Evolutionary conservation across 2,888 invertebrate species (phyloP).

Genomic region (Sturmia bella): DNA sequence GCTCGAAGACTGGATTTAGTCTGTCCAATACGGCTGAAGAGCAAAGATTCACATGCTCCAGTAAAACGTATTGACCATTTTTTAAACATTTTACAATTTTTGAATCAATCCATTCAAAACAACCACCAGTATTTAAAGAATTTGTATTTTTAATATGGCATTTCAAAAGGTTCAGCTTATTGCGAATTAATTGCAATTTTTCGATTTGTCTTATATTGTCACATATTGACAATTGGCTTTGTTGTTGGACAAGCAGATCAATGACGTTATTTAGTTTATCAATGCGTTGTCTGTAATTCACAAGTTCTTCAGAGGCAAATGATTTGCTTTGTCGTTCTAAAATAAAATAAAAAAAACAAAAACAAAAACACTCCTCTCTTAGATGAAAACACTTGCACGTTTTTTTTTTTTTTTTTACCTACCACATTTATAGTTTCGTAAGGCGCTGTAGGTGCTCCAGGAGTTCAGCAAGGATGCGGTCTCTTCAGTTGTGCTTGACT

Average conservation of each 20-base stretch:
- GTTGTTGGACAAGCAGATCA: slow-evolving; percentile 69
- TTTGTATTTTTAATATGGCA: slow-evolving; percentile 82
- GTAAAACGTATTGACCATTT: slow-evolving; percentile 91
- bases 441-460: slow-evolving; percentile 77
- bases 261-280: slow-evolving; percentile 73
- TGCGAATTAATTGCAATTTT: slow-evolving; percentile 56
- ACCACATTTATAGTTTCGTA: slow-evolving; percentile 75
- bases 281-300: slow-evolving; percentile 77
- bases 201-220: slow-evolving; percentile 2
- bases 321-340: slow-evolving; percentile 74
- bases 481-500: slow-evolving; percentile 39
- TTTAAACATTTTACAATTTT: slow-evolving; percentile 91
- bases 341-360: slow-evolving; percentile 38
- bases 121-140: slow-evolving; percentile 91
- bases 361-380: too few relatives aligned
- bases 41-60: slow-evolving; percentile 97
- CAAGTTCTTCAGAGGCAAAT: slow-evolving; percentile 76
- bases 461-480: slow-evolving; percentile 72
- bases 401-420: slow-evolving; percentile 38
- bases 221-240: slow-evolving; percentile 10
- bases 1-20: slow-evolving; percentile 96
- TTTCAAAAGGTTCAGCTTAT: slow-evolving; percentile 72
- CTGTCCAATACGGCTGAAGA: slow-evolving; percentile 98
- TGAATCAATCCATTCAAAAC: slow-evolving; percentile 96
- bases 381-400: too few relatives aligned